Evolutionary conservation across 2,888 invertebrate species (phyloP), one percentile per base, ranked within the genome.

Genomic region (Thumatha senex): DNA sequence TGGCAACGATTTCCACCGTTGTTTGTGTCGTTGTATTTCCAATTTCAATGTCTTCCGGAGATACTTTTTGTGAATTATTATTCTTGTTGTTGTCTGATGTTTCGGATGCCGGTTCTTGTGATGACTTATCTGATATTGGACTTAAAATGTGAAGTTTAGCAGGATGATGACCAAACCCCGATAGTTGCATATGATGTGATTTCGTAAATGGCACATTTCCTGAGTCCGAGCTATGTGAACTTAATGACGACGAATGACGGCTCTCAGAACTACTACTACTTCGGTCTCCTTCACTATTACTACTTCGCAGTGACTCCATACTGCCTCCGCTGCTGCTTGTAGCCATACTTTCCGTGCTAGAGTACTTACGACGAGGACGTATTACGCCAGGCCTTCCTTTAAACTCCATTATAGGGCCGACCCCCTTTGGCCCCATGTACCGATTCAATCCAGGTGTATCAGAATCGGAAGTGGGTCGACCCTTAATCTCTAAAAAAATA

Each of bases 61-160:
- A 95, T 44, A 94, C 94, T 75, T 95, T 95, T 76, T 95, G 95
- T 0, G 95, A 95, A 72, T 95, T 95, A 74, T 95, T 95, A 77
- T 95, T 95, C 64, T 94, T 94, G 70, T 95, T 96, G 75, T 96
- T 96, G 72, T 96, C 96, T 10, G 96, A 96, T 14, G 95, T 95
- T 82, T 97, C 96, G 7, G 96, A 96, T 14, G 94, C 95, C 12
- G 96, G 96, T 75, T 97, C 97, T 82, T 96, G 96, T 0, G 96
- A 96, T 15, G 97, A 97, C 84, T 97, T 97, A 84, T 97, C 97
- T 51, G 97, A 97, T 73, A 97, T 97, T 14, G 97, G 97, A 71
- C 97, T 97, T 41, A 97, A 92, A 77, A 97, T 96, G 83, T 97
- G 96, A 65, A 97, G 88, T 81, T 97, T 96, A 79, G 92, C 93